These are phyloP conservation scores for Dusona sp. DNA, from an alignment of 2,888 invertebrate genomes.

Conservation along the genomic window DNA sequence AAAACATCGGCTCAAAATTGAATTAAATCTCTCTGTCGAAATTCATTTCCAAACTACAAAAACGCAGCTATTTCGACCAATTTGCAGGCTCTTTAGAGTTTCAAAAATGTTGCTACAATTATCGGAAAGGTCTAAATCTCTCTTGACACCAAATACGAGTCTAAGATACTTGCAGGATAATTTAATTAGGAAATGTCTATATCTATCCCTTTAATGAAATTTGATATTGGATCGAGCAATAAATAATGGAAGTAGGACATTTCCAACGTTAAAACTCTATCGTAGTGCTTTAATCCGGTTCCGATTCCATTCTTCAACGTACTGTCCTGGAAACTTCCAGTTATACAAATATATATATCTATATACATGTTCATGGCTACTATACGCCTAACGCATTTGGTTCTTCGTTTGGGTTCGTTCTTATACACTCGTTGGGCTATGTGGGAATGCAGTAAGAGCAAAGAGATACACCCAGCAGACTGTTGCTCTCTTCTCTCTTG, in stretches of 20 bases:
- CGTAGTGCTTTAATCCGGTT: constrained; percentile 30
- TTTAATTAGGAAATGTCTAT: background rate
- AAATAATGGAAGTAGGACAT: constrained; percentile 23
- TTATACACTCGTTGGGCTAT: constrained; percentile 47
- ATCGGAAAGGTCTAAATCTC: background rate
- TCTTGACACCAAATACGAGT: background rate
- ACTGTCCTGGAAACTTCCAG: constrained; percentile 34
- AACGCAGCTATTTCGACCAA: background rate
- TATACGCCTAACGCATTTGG: constrained; percentile 34
- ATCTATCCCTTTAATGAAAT: constrained; percentile 9
- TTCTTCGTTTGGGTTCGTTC: constrained; percentile 46
- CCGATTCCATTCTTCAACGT: constrained; percentile 18
- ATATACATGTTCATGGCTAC: constrained; percentile 14
- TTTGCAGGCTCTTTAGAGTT: background rate
- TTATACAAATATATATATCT: constrained; percentile 15
- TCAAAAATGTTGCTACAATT: background rate
- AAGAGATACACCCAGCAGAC: constrained; percentile 31
- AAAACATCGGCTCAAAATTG: no score
- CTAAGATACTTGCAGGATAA: background rate
- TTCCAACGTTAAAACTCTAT: constrained; percentile 13
- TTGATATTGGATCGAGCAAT: background rate
- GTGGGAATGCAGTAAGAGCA: constrained; percentile 55
- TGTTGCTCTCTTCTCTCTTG: constrained; percentile 47
- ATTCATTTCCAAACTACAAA: background rate
- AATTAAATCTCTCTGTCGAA: no score